phyloP scores from a whole-genome alignment of 2,113 vertebrate genomes.

The Laterallus jamaicensis region DNA sequence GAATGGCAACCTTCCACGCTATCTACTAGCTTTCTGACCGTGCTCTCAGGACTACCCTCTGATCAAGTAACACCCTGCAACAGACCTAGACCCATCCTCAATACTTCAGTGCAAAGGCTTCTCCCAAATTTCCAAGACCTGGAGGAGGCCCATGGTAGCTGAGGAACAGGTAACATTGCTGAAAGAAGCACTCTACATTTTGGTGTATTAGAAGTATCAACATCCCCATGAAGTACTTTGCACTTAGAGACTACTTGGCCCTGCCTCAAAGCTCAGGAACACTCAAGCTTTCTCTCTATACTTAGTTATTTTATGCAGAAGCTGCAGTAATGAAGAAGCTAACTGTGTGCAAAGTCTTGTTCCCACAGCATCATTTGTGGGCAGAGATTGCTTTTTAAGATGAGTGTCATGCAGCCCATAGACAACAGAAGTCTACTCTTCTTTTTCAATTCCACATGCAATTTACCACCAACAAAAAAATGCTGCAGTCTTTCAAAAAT shows the following conservation, averaged over 20 bases:
- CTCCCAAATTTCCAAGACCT: not conserved
- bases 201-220: not conserved
- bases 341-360: not conserved
- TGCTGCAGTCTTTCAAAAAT: not conserved
- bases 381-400: slow-evolving; percentile 9
- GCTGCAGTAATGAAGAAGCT: not conserved
- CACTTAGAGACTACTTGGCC: not conserved
- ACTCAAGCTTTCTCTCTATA: not conserved
- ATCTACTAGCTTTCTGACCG: not conserved
- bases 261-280: not conserved
- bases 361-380: not conserved
- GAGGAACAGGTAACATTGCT: not conserved
- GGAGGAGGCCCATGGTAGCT: fast-evolving
- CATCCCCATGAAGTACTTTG: not conserved
- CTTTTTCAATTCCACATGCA: not conserved
- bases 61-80: not conserved
- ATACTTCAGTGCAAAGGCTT: not conserved
- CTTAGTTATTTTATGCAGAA: not conserved
- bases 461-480: not conserved
- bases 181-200: not conserved
- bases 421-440: not conserved
- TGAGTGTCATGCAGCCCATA: not conserved
- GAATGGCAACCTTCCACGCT: not conserved
- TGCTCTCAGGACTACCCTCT: not conserved
- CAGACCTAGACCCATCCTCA: not conserved